Conservation (phyloP, 2,797 vertebrate genomes). For the Falco peregrinus region DNA sequence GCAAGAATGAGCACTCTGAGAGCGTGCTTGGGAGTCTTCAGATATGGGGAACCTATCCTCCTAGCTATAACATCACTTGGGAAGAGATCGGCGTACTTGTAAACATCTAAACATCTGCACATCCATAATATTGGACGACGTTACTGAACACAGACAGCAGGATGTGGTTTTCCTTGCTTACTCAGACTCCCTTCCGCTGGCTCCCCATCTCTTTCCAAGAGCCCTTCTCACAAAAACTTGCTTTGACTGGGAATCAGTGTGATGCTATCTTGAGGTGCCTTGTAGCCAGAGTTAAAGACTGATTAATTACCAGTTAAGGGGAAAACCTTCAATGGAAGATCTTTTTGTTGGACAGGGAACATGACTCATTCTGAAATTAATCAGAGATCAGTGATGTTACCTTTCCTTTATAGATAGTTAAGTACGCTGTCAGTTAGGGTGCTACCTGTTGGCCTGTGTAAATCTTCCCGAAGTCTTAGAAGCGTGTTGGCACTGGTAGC, state of each 20-base stretch:
- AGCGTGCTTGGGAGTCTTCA: not conserved
- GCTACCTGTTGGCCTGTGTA: not conserved
- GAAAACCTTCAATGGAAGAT: not conserved
- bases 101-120: not conserved
- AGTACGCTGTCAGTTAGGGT: not conserved
- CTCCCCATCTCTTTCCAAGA: not conserved
- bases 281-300: not conserved
- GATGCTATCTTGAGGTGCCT: not conserved
- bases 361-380: not conserved
- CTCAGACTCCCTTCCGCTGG: not conserved
- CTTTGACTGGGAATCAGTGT: not conserved
- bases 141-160: not conserved
- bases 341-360: not conserved
- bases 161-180: not conserved
- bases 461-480: not conserved
- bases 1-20: not conserved
- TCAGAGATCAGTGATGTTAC: not conserved
- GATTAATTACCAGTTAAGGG: not conserved
- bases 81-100: not conserved
- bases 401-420: not conserved
- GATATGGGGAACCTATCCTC: not conserved
- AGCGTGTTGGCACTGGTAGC: not conserved
- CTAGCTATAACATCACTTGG: not conserved
- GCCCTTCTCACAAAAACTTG: not conserved
- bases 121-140: not conserved